A percentile compares a stretch with the other conserved stretches of the same genome.
Conservation (phyloP, 2,797 vertebrate genomes). For the Poecilia picta region DNA sequence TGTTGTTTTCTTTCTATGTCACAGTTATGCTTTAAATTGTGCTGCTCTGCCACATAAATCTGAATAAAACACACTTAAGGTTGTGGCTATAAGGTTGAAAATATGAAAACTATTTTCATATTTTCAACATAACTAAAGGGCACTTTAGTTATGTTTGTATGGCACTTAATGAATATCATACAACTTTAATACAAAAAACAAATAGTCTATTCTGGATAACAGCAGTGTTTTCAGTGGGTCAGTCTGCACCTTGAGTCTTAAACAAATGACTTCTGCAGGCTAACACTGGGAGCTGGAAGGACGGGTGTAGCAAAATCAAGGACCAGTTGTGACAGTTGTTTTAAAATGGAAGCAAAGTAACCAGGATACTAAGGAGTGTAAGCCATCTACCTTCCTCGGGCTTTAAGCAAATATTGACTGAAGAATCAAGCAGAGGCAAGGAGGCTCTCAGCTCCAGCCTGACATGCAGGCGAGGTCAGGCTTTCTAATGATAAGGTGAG, state of each 20-base stretch:
- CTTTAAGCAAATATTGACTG: slow-evolving; percentile 81
- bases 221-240: not conserved
- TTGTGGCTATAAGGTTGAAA: not conserved
- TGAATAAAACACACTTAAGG: not conserved
- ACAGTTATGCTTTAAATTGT: not conserved
- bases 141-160: not conserved
- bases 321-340: slow-evolving; percentile 66
- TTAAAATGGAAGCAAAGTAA: slow-evolving; percentile 52
- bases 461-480: slow-evolving; percentile 20
- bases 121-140: too few species aligned
- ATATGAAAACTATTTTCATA: not conserved
- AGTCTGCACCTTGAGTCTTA: slow-evolving; percentile 8
- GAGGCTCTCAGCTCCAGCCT: slow-evolving; percentile 53
- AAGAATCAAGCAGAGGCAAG: slow-evolving; percentile 63
- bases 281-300: slow-evolving; percentile 29
- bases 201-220: slow-evolving; percentile 1
- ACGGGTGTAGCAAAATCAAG: slow-evolving; percentile 54
- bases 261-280: slow-evolving; percentile 15
- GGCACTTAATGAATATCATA: not conserved
- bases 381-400: slow-evolving; percentile 54
- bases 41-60: not conserved
- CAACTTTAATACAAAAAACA: not conserved
- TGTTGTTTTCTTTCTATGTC: not conserved
- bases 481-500: slow-evolving; percentile 29
- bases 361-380: slow-evolving; percentile 75